Conservation (phyloP, 2,888 invertebrate species). For the Acanthosoma haemorrhoidale region DNA sequence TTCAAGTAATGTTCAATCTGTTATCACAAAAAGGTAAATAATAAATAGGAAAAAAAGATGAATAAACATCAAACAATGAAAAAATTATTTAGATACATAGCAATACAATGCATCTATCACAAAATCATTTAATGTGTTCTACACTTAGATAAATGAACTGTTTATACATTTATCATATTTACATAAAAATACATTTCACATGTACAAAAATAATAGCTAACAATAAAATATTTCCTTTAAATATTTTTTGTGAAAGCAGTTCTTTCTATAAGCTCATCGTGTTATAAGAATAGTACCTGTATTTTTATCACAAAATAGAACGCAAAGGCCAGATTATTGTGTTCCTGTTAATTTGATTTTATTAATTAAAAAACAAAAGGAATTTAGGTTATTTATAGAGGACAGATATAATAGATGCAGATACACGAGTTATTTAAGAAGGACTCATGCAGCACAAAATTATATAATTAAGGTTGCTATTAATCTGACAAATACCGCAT, state of each 20-base stretch:
- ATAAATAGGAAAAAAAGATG: background rate
- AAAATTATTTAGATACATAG: background rate
- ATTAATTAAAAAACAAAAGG: no score
- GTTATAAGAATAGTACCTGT: background rate
- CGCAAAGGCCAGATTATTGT: no score
- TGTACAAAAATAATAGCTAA: background rate
- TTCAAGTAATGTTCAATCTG: background rate
- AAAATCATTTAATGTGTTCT: background rate
- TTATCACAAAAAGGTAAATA: slow-evolving; percentile 5
- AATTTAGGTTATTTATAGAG: no score
- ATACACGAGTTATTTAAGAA: no score
- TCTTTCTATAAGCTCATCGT: background rate
- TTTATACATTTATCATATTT: slow-evolving; percentile 6
- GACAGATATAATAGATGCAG: no score
- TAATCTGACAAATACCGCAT: no score
- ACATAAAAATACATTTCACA: background rate
- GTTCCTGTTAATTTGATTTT: no score
- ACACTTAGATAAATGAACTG: background rate
- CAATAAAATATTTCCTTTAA: background rate
- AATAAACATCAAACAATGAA: background rate
- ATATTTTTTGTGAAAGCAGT: background rate
- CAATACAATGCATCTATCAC: background rate
- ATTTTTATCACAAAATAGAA: background rate
- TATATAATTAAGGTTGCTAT: no score
- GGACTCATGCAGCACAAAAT: no score